phyloP scores from a whole-genome alignment of 2,797 vertebrate genomes.

The Benthosema pterotum region DNA sequence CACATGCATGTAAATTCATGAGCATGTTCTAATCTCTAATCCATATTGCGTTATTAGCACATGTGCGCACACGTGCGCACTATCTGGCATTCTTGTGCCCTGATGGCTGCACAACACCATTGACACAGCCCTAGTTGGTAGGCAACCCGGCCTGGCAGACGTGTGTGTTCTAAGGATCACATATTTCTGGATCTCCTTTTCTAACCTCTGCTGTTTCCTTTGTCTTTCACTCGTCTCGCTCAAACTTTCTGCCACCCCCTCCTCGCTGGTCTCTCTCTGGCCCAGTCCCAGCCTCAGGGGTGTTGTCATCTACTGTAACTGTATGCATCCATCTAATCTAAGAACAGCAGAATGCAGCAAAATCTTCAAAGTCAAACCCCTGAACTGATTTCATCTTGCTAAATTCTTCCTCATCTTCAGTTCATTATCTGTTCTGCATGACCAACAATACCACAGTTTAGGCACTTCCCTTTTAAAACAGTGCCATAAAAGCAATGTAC shows the following conservation, averaged over 20 bases:
- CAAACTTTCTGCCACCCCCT: background rate
- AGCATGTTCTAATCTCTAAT: too few relatives aligned
- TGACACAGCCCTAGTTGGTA: too few relatives aligned
- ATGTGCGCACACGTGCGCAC: too few relatives aligned
- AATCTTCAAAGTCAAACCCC: conserved; percentile 23
- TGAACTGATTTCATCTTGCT: conserved; percentile 30
- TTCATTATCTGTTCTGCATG: conserved; percentile 28
- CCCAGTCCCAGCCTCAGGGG: background rate
- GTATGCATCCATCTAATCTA: conserved; percentile 8
- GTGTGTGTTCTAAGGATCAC: too few relatives aligned
- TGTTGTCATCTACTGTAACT: background rate
- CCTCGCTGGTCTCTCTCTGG: background rate
- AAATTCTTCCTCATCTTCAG: conserved; percentile 8
- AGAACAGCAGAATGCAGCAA: conserved; percentile 21
- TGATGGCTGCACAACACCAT: too few relatives aligned
- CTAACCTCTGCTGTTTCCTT: background rate
- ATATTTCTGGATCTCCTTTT: background rate
- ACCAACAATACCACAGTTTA: too few relatives aligned
- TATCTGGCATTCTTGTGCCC: too few relatives aligned
- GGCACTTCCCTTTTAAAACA: too few relatives aligned
- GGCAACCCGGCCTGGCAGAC: too few relatives aligned
- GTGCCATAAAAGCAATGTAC: too few relatives aligned
- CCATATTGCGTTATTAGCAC: too few relatives aligned
- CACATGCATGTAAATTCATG: too few relatives aligned
- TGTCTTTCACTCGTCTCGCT: background rate